phyloP scores from a whole-genome alignment of 2,113 vertebrate species.

The Herpailurus yagouaroundi region DNA sequence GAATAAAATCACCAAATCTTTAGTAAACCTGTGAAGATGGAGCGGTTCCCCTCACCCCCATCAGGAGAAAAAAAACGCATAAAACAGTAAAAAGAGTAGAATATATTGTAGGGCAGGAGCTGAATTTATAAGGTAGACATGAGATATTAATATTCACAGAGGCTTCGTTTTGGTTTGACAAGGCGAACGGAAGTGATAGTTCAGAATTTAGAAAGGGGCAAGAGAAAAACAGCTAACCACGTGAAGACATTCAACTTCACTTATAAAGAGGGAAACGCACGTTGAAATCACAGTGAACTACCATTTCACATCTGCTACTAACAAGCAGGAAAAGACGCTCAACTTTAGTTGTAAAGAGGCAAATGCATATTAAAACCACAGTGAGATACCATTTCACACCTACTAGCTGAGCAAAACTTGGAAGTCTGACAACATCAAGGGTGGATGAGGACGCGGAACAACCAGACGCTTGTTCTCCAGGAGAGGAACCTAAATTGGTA shows the following conservation, averaged over 20 bases:
- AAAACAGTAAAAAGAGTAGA: neutral
- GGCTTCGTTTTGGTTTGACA: neutral
- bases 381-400: neutral
- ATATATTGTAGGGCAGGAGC: neutral
- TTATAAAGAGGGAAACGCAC: too few relatives aligned
- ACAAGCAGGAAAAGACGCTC: neutral
- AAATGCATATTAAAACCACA: neutral
- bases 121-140: neutral
- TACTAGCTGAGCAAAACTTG: neutral
- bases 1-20: neutral
- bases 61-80: neutral
- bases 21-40: neutral
- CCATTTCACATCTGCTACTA: too few relatives aligned
- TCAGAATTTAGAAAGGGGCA: neutral
- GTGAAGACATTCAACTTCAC: neutral
- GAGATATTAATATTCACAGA: neutral
- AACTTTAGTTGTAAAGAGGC: neutral
- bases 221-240: neutral
- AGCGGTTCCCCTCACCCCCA: neutral
- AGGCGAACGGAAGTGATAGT: neutral
- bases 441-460: neutral
- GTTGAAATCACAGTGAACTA: neutral
- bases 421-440: neutral
- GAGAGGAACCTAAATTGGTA: too few relatives aligned
- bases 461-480: neutral